phyloP scores from a whole-genome alignment of 2,797 vertebrate genomes.

The Antrozous pallidus region DNA sequence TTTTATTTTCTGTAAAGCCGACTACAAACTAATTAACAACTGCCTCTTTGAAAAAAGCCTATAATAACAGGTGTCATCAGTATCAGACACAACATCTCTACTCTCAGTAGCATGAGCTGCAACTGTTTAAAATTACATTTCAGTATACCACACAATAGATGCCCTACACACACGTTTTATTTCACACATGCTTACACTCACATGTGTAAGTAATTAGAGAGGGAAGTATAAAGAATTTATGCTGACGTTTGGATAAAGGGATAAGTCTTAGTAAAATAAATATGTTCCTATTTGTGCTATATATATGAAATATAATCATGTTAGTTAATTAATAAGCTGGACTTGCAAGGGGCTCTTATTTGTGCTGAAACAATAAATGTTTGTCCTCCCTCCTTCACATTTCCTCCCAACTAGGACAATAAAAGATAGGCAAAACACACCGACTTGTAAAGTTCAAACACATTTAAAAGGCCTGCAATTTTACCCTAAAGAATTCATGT shows the following conservation, averaged over 20 bases:
- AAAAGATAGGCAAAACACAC: not conserved
- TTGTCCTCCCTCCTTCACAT: not conserved
- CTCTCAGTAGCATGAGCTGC: not conserved
- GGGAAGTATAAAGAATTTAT: not conserved
- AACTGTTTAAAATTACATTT: not conserved
- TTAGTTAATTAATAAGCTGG: not conserved
- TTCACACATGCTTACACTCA: not conserved
- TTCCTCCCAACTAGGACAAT: not conserved
- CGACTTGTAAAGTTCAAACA: constrained; percentile 24
- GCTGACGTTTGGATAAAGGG: not conserved
- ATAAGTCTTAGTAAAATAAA: not conserved
- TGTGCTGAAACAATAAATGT: not conserved
- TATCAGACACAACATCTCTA: not conserved
- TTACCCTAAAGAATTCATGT: not conserved
- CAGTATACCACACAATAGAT: not conserved
- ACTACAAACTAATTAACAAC: not conserved
- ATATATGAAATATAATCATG: not conserved
- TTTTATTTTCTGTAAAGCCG: constrained; percentile 7
- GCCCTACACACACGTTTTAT: not conserved
- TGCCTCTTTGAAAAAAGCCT: constrained; percentile 8
- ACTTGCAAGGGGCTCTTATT: not conserved
- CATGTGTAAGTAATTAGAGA: not conserved
- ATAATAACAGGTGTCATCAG: not conserved
- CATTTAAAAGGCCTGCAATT: not conserved
- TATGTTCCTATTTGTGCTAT: not conserved